Evolutionary conservation across 2,888 invertebrate species (phyloP), one percentile per base, ranked within the genome.

Genomic region (Saturnia japonica): DNA sequence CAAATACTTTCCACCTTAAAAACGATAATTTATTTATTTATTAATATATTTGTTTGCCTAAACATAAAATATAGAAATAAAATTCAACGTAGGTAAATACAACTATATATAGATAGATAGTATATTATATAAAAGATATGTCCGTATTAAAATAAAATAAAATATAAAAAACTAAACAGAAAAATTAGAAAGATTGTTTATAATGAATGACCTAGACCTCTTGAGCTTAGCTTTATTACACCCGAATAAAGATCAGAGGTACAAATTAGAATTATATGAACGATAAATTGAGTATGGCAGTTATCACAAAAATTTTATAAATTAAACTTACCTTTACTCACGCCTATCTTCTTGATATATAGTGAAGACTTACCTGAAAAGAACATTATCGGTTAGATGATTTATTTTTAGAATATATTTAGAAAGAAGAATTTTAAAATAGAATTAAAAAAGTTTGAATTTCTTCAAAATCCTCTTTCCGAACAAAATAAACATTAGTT

Each of bases 361-460:
- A 64, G 7, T 40, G 9, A 9, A 11, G 16, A 40, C 64, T 64
- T 64, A 64, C 64, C 64, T 64, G 64, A 64, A 64, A 64, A 64
- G 9, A 64, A 64, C n/a, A 64, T 64, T 2, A 40, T 40, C 3
- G 11, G 34, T 64, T 64, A 64, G 64, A 19, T 64, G 14, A 28
- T 28, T 25, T 28, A 28, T 14, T 60, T 28, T 28, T 14, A 28
- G 28, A 43, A 14, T 9, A 12, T 8, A 43, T 43, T 1, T n/a
- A n/a, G n/a, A n/a, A n/a, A n/a, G n/a, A n/a, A n/a, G n/a, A n/a
- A n/a, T n/a, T n/a, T n/a, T n/a, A n/a, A n/a, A n/a, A n/a, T n/a
- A n/a, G n/a, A n/a, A n/a, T n/a, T n/a, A n/a, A n/a, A n/a, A n/a
- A n/a, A n/a, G n/a, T n/a, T n/a, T n/a, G n/a, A n/a, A n/a, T n/a